Evolutionary conservation across 2,888 invertebrate species (phyloP).

Genomic region (Colostygia pectinataria): DNA sequence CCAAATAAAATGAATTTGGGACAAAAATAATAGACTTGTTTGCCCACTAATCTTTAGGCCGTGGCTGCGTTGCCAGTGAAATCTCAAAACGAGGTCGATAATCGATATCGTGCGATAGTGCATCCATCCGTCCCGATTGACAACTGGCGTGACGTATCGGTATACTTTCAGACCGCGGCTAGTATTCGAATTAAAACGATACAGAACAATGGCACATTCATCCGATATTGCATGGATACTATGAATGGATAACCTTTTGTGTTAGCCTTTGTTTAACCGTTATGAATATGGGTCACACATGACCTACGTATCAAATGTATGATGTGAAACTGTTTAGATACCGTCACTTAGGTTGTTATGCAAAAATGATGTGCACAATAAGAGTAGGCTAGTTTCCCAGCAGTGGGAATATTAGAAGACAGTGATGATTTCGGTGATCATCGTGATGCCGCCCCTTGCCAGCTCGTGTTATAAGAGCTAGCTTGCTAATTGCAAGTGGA

Average conservation of each 20-base stretch:
- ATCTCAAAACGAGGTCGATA: slow-evolving; percentile 65
- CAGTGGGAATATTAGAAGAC: no score
- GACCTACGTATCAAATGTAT: background rate
- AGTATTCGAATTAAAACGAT: slow-evolving; percentile 18
- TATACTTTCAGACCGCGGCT: slow-evolving; percentile 59
- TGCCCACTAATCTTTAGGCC: slow-evolving; percentile 39
- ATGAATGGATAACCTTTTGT: slow-evolving; percentile 20
- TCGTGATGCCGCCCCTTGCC: no score
- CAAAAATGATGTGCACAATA: no score
- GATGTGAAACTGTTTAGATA: no score
- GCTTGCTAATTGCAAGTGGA: no score
- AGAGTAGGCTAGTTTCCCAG: no score
- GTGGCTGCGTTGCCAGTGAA: slow-evolving; percentile 41
- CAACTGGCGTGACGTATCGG: slow-evolving; percentile 70
- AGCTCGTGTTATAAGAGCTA: no score
- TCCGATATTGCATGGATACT: slow-evolving; percentile 12
- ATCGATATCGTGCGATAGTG: slow-evolving; percentile 68
- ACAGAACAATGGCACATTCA: slow-evolving; percentile 22
- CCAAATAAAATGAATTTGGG: slow-evolving; percentile 7
- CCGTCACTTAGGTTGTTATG: no score
- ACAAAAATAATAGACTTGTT: slow-evolving; percentile 10
- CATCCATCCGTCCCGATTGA: slow-evolving; percentile 74
- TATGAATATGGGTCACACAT: slow-evolving; percentile 8
- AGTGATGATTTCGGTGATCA: no score
- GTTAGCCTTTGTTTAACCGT: slow-evolving; percentile 8